phyloP scores from a whole-genome alignment of 2,113 vertebrate species.

The Amblyopsis rosae region DNA sequence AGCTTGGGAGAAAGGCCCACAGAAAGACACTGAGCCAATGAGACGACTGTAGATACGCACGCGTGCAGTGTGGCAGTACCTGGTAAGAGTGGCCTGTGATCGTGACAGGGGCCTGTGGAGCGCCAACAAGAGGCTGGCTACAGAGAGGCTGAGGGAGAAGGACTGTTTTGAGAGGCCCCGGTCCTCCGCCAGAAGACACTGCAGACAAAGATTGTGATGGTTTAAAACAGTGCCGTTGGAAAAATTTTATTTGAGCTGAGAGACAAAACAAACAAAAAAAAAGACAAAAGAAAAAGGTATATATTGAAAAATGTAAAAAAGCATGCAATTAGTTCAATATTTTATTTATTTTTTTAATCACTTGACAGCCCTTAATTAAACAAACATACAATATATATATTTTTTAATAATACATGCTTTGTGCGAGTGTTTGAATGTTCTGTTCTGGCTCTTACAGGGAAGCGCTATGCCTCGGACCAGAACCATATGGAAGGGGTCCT shows the following conservation, averaged over 20 bases:
- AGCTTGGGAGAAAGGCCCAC: slow-evolving; percentile 22
- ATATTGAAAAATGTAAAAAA: too few relatives aligned
- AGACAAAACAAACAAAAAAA: neutral
- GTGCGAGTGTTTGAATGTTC: neutral
- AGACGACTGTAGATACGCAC: neutral
- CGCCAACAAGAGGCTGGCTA: slow-evolving; percentile 59
- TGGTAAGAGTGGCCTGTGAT: slow-evolving; percentile 67
- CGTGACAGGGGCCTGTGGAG: slow-evolving; percentile 68
- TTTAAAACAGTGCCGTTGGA: neutral
- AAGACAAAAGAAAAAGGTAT: too few relatives aligned
- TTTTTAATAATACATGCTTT: neutral
- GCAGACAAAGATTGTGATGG: slow-evolving; percentile 1
- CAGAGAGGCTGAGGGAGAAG: slow-evolving; percentile 58
- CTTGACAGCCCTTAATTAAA: too few relatives aligned
- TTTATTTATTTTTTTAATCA: too few relatives aligned
- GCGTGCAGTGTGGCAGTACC: slow-evolving; percentile 41
- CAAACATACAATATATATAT: too few relatives aligned
- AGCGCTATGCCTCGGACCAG: slow-evolving; percentile 87
- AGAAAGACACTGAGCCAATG: neutral
- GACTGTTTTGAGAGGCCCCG: slow-evolving; percentile 81
- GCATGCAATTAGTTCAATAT: too few relatives aligned
- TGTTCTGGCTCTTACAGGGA: slow-evolving; percentile 74
- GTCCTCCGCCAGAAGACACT: slow-evolving; percentile 75
- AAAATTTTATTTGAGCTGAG: neutral
- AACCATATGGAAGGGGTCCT: slow-evolving; percentile 92